Conservation (phyloP, 1,140 invertebrate genomes). For the Drosophila sucinea region DNA sequence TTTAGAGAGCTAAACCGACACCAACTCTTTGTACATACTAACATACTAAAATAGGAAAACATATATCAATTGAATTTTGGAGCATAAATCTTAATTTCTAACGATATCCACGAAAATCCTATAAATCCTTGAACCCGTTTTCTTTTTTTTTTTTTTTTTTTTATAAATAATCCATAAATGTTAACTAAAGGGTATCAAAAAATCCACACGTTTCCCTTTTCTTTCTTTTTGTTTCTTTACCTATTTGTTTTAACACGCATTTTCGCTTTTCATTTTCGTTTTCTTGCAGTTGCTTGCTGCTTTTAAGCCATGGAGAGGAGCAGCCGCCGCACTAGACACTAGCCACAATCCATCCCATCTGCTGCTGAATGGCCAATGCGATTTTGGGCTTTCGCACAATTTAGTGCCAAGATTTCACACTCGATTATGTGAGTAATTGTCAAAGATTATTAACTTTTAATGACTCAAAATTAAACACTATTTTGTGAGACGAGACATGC, state of each 20-base stretch:
- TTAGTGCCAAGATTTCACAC: constrained; percentile 46
- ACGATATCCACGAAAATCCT: too few relatives aligned
- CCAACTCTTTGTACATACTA: too few relatives aligned
- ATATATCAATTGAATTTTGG: too few relatives aligned
- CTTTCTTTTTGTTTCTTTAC: constrained; percentile 37
- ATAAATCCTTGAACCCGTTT: too few relatives aligned
- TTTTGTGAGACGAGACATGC: constrained; percentile 12
- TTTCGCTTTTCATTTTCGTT: constrained; percentile 19
- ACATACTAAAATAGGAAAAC: too few relatives aligned
- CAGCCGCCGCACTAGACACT: background rate
- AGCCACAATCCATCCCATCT: background rate
- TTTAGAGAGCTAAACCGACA: too few relatives aligned
- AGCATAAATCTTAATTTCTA: too few relatives aligned
- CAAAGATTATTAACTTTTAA: constrained; percentile 39
- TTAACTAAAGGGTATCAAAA: background rate
- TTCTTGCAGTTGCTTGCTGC: constrained; percentile 23
- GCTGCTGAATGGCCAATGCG: constrained; percentile 28
- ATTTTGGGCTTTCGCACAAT: constrained; percentile 48
- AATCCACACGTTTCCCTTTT: constrained; percentile 33
- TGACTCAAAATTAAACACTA: constrained; percentile 6
- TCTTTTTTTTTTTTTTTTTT: too few relatives aligned
- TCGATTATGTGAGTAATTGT: constrained; percentile 57
- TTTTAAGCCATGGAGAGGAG: background rate
- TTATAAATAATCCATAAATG: too few relatives aligned
- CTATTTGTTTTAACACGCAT: constrained; percentile 53